Evolutionary conservation across 2,797 vertebrate species (phyloP).

Genomic region (Mormyrops boulengeri): DNA sequence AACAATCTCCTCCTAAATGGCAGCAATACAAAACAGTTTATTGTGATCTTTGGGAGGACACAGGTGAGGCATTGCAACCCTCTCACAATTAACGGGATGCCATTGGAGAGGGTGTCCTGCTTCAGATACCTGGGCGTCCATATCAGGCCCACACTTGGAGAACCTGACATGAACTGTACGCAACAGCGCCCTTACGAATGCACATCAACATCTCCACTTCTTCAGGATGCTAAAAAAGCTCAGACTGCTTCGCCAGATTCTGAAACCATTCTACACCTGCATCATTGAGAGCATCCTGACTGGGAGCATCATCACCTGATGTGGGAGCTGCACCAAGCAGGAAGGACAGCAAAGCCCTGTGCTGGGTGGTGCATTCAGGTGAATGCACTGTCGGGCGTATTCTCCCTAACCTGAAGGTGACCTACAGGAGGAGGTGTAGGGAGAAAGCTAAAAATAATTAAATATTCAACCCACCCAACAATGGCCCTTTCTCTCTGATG

Average conservation of each 20-base stretch:
- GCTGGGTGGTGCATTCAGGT: not conserved
- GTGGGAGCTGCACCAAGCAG: not conserved
- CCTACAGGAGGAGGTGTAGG: conserved; percentile 10
- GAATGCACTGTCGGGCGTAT: not conserved
- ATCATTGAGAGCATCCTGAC: not conserved
- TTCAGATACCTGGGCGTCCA: conserved; percentile 18
- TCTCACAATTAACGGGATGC: not conserved
- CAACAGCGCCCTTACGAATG: not conserved
- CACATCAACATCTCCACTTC: not conserved
- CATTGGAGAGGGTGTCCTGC: not conserved
- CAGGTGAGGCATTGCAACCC: not conserved
- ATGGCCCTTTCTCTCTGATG: conserved; percentile 6
- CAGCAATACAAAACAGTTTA: conserved; percentile 4
- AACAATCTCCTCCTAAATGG: conserved; percentile 11
- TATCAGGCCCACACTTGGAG: not conserved
- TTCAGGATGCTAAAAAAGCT: conserved; percentile 1
- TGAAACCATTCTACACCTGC: not conserved
- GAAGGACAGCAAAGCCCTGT: not conserved
- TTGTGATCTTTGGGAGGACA: not conserved
- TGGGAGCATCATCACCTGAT: not conserved
- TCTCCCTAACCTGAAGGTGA: not conserved
- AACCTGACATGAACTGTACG: conserved; percentile 15
- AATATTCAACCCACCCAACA: not conserved
- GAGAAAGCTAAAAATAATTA: conserved; percentile 10
- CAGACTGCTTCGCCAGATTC: not conserved